Percentiles rank a stretch among this genome's conserved stretches.
Conservation (phyloP, 37 sponge, comb jelly and placozoan genomes). For the Geodia barretti region DNA sequence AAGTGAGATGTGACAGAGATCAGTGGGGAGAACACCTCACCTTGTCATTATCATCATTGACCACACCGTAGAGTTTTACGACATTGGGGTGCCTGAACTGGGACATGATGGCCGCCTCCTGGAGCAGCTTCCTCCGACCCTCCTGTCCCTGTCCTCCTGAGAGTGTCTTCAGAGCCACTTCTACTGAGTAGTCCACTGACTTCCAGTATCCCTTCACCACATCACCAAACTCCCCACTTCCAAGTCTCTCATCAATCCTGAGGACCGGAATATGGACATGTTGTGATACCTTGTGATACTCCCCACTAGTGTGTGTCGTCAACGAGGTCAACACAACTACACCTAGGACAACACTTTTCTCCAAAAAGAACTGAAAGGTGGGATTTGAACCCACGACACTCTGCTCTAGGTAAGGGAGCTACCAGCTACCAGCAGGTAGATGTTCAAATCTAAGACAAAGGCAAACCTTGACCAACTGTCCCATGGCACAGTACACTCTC, state of each 20-base stretch:
- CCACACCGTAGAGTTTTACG: constrained; percentile 42
- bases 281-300: too few species aligned
- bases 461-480: too few species aligned
- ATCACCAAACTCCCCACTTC: constrained; percentile 48
- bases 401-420: too few species aligned
- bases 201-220: constrained; percentile 28
- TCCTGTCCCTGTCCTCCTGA: neutral
- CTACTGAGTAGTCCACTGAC: constrained; percentile 9
- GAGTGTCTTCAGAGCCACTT: constrained; percentile 43
- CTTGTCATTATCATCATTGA: constrained; percentile 9
- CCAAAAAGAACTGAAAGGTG: too few species aligned
- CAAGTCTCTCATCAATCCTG: constrained; percentile 27
- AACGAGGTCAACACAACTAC: too few species aligned
- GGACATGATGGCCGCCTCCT: constrained; percentile 61
- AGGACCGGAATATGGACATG: too few species aligned
- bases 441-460: too few species aligned
- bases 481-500: too few species aligned
- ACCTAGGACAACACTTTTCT: too few species aligned
- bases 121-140: constrained; percentile 19
- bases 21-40: neutral
- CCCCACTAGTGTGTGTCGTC: too few species aligned
- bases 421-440: too few species aligned
- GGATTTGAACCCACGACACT: too few species aligned
- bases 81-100: constrained; percentile 60
- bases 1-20: neutral